Evolutionary conservation across 2,888 invertebrate species (phyloP).

Genomic region (Dicroscelio sp.): DNA sequence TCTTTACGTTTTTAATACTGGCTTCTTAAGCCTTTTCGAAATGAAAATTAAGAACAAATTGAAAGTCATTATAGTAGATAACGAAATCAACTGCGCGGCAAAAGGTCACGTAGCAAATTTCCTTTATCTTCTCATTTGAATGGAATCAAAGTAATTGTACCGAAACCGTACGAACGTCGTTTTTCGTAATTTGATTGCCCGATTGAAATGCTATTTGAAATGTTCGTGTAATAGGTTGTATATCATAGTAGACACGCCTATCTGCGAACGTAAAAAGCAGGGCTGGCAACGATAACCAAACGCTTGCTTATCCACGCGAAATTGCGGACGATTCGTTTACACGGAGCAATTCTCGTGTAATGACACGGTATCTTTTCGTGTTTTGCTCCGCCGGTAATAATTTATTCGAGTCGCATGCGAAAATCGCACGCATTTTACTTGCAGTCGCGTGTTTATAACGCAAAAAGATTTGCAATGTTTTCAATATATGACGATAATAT

Average conservation of each 20-base stretch:
- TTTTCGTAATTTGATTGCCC: constrained; percentile 33
- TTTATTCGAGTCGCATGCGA: constrained; percentile 50
- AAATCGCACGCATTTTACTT: constrained; percentile 43
- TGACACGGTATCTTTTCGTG: constrained; percentile 71
- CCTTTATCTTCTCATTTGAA: neutral
- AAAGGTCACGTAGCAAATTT: neutral
- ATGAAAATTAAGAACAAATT: no score
- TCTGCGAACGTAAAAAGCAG: neutral
- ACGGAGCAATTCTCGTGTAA: constrained; percentile 59
- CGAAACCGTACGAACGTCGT: no score
- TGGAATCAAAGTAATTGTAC: constrained; percentile 13
- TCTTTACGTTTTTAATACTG: no score
- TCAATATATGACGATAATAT: constrained; percentile 27
- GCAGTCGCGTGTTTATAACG: constrained; percentile 29
- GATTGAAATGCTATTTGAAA: constrained; percentile 35
- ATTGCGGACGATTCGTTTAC: constrained; percentile 66
- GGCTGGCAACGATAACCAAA: constrained; percentile 56
- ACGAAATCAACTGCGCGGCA: neutral
- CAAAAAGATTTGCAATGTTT: constrained; percentile 37
- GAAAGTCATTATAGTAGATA: no score
- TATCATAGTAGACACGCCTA: constrained; percentile 43
- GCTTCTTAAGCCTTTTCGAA: no score
- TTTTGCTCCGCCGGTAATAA: constrained; percentile 52
- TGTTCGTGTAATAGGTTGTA: constrained; percentile 16
- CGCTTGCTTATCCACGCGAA: constrained; percentile 64